Evolutionary conservation across 2,888 invertebrate genomes (phyloP), one percentile per base, ranked within the genome.

Genomic region (Tenthredo notha): DNA sequence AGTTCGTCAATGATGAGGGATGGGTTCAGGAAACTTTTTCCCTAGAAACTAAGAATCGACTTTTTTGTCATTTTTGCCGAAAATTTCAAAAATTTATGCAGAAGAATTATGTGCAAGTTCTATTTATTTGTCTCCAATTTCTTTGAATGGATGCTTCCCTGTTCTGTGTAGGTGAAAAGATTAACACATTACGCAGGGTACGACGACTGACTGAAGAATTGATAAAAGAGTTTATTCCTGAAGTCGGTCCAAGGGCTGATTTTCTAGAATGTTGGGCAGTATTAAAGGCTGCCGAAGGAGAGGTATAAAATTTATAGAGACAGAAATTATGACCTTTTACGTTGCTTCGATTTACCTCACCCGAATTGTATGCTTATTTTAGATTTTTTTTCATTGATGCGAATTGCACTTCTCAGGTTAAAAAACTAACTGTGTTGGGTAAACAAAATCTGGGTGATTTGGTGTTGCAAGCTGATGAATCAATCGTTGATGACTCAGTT

Each of bases 191-290:
- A 18, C 15, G 9, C 72, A 72, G 72, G 72, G 72, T 72, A n/a
- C 72, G 29, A 12, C 72, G 72, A 18, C 43, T 72, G n/a, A 72
- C 5, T 72, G 72, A 40, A 40, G 72, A 72, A 15, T 1, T 72
- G 40, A 72, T 72, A 4, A 72, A 72, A 72, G 72, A 72, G n/a
- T n/a, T 72, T 40, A 72, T 72, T n/a, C 72, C 72, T 6, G 15
- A 72, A 40, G 43, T 72, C 18, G 72, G 72, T 43, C 43, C 72
- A 18, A 37, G 43, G 72, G 72, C 72, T 72, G 72, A 72, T 40
- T 72, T 72, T 43, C 40, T 72, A n/a, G 40, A 15, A 40, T 40
- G 72, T 72, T 72, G 40, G 40, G 2, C 40, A 7, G 72, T 12
- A n/a, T 43, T 72, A n/a, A 72, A 72, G 15, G 9, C 72, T 18